Evolutionary conservation across 2,888 invertebrate genomes (phyloP).

Genomic region (Lysandra bellargus): DNA sequence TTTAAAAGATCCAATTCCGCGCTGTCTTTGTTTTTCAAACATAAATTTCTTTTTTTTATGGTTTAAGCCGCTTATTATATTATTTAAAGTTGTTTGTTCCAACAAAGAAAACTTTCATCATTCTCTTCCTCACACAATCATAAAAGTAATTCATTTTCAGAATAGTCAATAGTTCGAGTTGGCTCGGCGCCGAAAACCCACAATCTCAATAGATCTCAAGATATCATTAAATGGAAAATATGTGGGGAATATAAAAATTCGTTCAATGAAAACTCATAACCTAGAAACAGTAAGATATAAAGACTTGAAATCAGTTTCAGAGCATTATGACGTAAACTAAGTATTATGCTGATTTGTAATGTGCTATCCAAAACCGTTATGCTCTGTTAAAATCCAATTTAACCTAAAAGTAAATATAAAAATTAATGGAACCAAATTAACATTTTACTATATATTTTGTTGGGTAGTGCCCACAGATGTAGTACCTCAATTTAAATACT

Average conservation of each 20-base stretch:
- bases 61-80: not conserved
- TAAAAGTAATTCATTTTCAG: constrained; percentile 16
- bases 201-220: constrained; percentile 4
- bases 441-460: too few species aligned
- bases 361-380: not conserved
- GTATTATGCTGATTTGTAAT: not conserved
- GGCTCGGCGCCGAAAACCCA: constrained; percentile 9
- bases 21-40: too few species aligned
- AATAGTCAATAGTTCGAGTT: constrained; percentile 16
- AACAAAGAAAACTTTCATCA: not conserved
- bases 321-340: not conserved
- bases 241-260: not conserved
- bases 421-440: too few species aligned
- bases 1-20: too few species aligned
- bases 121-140: constrained; percentile 1
- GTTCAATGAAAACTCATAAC: not conserved
- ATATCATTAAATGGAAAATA: constrained; percentile 14
- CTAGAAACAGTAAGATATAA: not conserved
- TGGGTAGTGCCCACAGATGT: too few species aligned
- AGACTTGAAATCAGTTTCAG: not conserved
- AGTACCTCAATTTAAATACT: too few species aligned
- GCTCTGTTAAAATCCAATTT: too few species aligned
- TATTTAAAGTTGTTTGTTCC: not conserved
- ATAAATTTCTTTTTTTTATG: too few species aligned
- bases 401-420: too few species aligned